These are phyloP conservation scores for Zalophus californianus DNA, from an alignment of 2,797 vertebrate genomes.

Conservation along the genomic window DNA sequence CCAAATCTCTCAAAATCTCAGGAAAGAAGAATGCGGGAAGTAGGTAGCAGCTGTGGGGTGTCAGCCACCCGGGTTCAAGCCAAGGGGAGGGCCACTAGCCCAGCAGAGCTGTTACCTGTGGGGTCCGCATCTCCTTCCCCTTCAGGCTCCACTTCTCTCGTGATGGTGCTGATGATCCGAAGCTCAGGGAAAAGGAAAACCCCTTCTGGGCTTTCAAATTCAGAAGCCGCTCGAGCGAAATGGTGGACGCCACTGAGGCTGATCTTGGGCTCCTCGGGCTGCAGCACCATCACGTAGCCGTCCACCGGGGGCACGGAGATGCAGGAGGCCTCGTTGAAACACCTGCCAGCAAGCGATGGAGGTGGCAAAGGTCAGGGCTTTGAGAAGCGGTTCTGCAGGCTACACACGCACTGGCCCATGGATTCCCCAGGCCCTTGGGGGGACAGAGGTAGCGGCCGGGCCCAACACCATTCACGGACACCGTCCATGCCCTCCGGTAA, in stretches of 20 bases:
- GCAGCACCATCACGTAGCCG: conserved; percentile 96
- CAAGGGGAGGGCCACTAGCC: fast-evolving
- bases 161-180: conserved; percentile 98
- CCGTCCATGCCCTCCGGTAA: fast-evolving
- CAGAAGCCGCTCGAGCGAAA: conserved; percentile 96
- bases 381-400: neutral
- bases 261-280: conserved; percentile 98
- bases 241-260: conserved; percentile 98
- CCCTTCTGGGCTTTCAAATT: conserved; percentile 96
- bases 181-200: conserved; percentile 97
- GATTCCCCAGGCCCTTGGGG: neutral
- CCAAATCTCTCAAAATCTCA: neutral
- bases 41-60: fast-evolving
- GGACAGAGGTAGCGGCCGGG: fast-evolving
- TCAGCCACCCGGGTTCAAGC: fast-evolving
- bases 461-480: fast-evolving
- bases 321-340: conserved; percentile 94
- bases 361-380: neutral
- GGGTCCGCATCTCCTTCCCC: conserved; percentile 94
- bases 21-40: fast-evolving
- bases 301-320: conserved; percentile 92
- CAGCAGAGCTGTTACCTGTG: conserved; percentile 89
- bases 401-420: fast-evolving
- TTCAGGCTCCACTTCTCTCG: conserved; percentile 95
- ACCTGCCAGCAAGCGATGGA: conserved; percentile 87